Base-by-base conservation (phyloP, 2,888 invertebrate genomes). In the Thecophora atra region DNA sequence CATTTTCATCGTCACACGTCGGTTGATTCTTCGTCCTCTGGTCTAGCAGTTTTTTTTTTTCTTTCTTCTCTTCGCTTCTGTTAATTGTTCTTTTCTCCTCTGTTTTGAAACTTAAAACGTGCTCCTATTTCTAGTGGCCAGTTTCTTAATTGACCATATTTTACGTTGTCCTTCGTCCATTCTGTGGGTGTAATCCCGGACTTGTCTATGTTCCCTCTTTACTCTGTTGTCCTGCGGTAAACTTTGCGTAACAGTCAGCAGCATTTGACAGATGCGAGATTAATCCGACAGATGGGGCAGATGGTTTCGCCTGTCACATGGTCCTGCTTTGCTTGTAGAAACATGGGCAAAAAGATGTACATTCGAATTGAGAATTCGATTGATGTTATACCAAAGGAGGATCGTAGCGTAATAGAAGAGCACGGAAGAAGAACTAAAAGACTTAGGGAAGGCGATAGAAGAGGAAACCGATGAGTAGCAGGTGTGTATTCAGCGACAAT, bases 251-350 rank as follows among this genome's bases (percentile, higher is more conserved):
- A 28, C 51, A 28, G 44, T 28, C 51, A 60, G 24, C 52, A 52
- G 44, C 52, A 52, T 70, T 62, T 63, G 70, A 63, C 63, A 63
- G 70, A 30, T 62, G 51, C 51, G 63, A 63, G 69, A 58, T 70
- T 52, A 70, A 70, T 30, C 70, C 63, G 63, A 70, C 60, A 70
- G 70, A 42, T 62, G 70, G 58, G 52, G 24, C 52, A 63, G 62
- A 28, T 58, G 58, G 58, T 26, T 28, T 58, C 17, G 58, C 21
- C 21, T 11, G 19, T 54, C 54, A 21, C 7, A 1, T 37, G 37
- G 37, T 37, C 37, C 37, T 37, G 37, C 37, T 6, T 6, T 37
- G 37, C 7, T 37, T 37, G 1, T 0, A 37, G 37, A 37, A 37
- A 37, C 37, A 37, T 37, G 1, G 37, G 11, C 37, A 37, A 11